These are phyloP conservation scores for Poeciliopsis gracilis DNA, from an alignment of 2,797 vertebrate genomes.

Conservation along the genomic window DNA sequence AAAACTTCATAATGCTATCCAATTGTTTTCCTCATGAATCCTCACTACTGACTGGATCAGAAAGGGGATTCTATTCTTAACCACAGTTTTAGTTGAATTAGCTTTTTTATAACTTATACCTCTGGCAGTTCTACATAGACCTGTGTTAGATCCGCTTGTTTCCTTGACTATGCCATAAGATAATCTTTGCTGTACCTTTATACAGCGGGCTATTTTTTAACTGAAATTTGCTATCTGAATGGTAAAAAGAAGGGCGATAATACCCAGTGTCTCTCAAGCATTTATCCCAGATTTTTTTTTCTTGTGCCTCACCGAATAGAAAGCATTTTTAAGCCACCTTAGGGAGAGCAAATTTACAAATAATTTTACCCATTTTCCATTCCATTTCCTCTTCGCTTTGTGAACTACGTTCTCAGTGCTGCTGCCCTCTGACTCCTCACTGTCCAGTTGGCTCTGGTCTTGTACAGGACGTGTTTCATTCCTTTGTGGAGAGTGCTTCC, in stretches of 20 bases:
- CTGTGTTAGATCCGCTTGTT: neutral
- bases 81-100: neutral
- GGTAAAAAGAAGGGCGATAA: neutral
- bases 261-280: neutral
- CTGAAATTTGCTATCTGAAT: neutral
- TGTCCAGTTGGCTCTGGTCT: slow-evolving; percentile 39
- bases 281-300: neutral
- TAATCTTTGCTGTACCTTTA: neutral
- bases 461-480: slow-evolving; percentile 55
- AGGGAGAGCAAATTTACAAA: neutral
- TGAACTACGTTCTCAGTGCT: slow-evolving; percentile 53
- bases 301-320: neutral
- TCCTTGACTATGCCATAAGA: neutral
- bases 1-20: neutral
- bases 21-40: neutral
- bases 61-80: neutral
- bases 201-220: neutral
- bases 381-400: slow-evolving; percentile 62
- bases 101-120: neutral
- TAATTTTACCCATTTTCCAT: slow-evolving; percentile 79
- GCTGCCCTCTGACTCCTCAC: slow-evolving; percentile 42
- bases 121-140: neutral
- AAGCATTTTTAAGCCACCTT: neutral
- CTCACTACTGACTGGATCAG: neutral
- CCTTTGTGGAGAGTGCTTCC: slow-evolving; percentile 69